A percentile compares a stretch with the other conserved stretches of the same genome.
Evolutionary conservation across 2,888 invertebrate genomes (phyloP).

Genomic region (Spodoptera littoralis): DNA sequence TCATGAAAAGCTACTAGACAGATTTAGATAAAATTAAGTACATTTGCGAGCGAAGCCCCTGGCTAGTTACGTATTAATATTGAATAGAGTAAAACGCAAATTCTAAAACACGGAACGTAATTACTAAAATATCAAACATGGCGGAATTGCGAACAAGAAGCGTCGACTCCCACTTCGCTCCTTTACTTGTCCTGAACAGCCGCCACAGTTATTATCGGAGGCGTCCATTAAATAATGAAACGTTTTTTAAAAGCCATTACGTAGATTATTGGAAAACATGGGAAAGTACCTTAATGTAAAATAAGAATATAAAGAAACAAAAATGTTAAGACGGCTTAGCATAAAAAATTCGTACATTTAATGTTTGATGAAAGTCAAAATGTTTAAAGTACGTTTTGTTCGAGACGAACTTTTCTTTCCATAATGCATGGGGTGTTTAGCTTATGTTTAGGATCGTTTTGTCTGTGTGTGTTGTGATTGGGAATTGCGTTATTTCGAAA

Average conservation of each 20-base stretch:
- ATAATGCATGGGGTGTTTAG: slow-evolving; percentile 10
- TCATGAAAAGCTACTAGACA: no score
- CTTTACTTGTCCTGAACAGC: slow-evolving; percentile 53
- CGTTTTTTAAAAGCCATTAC: slow-evolving; percentile 59
- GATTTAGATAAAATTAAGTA: no score
- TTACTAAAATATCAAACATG: neutral
- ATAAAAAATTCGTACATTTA: slow-evolving; percentile 18
- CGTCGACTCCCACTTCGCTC: slow-evolving; percentile 23
- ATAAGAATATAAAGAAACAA: slow-evolving; percentile 36
- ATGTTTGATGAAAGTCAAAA: slow-evolving; percentile 13
- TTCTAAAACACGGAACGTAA: neutral
- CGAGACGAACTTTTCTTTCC: neutral
- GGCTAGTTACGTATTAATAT: no score
- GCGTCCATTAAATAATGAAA: slow-evolving; percentile 64
- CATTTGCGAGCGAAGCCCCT: no score
- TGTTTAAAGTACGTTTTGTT: slow-evolving; percentile 1
- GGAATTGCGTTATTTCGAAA: no score
- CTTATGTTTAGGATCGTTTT: slow-evolving; percentile 1
- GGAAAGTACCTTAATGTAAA: slow-evolving; percentile 37
- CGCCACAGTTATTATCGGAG: slow-evolving; percentile 52
- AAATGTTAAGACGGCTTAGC: slow-evolving; percentile 38
- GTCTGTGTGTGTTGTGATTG: neutral
- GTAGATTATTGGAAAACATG: slow-evolving; percentile 57
- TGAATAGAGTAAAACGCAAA: neutral
- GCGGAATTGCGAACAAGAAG: neutral